A percentile compares a stretch with the other conserved stretches of the same genome.
phyloP scores from a whole-genome alignment of 2,797 vertebrate species.

The Dryobates pubescens region DNA sequence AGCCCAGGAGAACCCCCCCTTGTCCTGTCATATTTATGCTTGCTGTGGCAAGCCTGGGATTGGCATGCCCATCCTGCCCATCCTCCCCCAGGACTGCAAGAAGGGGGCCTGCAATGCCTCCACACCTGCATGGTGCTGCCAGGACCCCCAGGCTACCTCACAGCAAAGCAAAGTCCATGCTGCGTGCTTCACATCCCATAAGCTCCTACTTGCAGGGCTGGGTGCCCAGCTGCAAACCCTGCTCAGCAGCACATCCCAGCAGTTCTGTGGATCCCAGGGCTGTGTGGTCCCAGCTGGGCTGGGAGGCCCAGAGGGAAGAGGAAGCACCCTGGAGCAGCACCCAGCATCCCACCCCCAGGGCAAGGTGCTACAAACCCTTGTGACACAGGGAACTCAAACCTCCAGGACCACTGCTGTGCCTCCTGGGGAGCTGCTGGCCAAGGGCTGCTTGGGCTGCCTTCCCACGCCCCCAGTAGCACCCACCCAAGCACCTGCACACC shows the following conservation, averaged over 20 bases:
- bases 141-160: not conserved
- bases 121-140: rapidly evolving
- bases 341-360: not conserved
- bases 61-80: not conserved
- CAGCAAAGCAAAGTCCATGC: not conserved
- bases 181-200: not conserved
- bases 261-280: not conserved
- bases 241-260: not conserved
- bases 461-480: not conserved
- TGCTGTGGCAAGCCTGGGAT: not conserved
- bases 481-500: not conserved
- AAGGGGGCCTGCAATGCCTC: no score
- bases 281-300: rapidly evolving
- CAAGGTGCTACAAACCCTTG: not conserved
- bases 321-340: not conserved
- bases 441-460: not conserved
- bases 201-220: not conserved
- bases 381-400: not conserved
- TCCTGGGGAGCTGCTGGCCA: not conserved
- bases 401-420: not conserved
- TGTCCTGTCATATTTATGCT: not conserved
- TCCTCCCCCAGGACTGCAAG: not conserved
- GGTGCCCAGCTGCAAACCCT: not conserved
- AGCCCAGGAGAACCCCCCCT: not conserved
- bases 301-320: not conserved